Base-by-base conservation (phyloP, 2,797 vertebrate genomes). In the Erethizon dorsatum region DNA sequence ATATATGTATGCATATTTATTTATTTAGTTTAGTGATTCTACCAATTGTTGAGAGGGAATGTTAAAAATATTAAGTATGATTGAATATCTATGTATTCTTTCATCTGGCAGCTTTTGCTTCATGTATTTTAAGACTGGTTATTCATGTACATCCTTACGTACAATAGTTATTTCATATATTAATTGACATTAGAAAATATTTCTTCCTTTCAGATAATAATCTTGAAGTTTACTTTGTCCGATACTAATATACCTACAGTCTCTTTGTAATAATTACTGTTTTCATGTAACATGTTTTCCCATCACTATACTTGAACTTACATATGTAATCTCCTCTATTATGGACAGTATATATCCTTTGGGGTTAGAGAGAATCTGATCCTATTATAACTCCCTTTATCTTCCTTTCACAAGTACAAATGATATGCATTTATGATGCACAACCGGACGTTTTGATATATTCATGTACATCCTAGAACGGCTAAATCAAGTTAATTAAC, bases 81-180 rank as follows among this genome's bases (percentile, higher is more conserved):
- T 37, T 71, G 37, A 90, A 41, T 20, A 41, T 50, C 61, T 92
- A 13, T 26, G 8, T 61, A 31, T 83, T 78, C 52, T 61, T n/a
- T 41, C 18, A 75, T 54, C 41, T 80, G 37, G 28, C 3, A 56
- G 67, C 50, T 45, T 95, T 33, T 63, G 5, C 54, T 71, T 95
- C 22, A 31, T 31, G 65, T 61, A 87, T 83, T 91, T 92, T 92
- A 89, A 90, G 26, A 9, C 50, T 5, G 78, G n/a, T 50, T 95
- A 59, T 80, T 92, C 9, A 20, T 12, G 6, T 37, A 28, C 9
- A 71, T 24, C 65, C 13, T n/a, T 33, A n/a, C 12, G 2, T n/a
- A 83, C 47, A 1, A 63, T 28, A 87, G 7, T n/a, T 41, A 56
- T 22, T 83, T 59, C 12, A 65, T 57, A 59, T 69, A 61, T 0